Evolutionary conservation across 64 coral and sea anemone species (phyloP).

Genomic region (Stichodactyla mertensii): DNA sequence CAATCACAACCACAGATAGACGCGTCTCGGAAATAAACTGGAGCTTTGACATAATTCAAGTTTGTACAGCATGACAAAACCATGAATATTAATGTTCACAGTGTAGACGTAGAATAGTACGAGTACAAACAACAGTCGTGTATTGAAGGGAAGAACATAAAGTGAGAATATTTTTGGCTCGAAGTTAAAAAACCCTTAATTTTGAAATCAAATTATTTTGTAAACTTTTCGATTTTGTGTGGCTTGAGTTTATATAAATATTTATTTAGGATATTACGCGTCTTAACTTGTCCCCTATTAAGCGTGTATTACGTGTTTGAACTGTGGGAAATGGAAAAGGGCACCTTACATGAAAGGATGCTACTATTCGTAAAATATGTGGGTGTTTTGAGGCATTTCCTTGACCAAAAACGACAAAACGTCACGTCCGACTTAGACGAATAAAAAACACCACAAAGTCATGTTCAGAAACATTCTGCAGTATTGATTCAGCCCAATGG

Average conservation of each 20-base stretch:
- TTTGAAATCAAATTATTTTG: neutral
- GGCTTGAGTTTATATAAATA: neutral
- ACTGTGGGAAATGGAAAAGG: neutral
- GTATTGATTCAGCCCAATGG: neutral
- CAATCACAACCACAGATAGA: neutral
- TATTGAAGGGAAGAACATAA: too few species aligned
- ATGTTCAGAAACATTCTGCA: neutral
- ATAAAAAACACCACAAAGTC: neutral
- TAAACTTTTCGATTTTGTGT: neutral
- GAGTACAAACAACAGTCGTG: too few species aligned
- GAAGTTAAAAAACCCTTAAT: too few species aligned
- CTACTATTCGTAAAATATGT: neutral
- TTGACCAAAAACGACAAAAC: neutral
- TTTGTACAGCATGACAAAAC: neutral
- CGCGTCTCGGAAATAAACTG: neutral
- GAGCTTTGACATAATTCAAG: neutral
- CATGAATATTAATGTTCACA: neutral
- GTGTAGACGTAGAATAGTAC: neutral
- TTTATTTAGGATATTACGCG: neutral
- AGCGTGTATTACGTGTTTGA: neutral
- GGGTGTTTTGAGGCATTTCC: neutral
- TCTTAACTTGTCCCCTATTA: neutral
- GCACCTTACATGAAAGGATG: neutral
- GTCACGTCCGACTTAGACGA: neutral
- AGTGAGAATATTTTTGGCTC: too few species aligned